Evolutionary conservation across 2,113 vertebrate genomes (phyloP), one percentile per base, ranked within the genome.

Genomic region (Neogobius melanostomus): DNA sequence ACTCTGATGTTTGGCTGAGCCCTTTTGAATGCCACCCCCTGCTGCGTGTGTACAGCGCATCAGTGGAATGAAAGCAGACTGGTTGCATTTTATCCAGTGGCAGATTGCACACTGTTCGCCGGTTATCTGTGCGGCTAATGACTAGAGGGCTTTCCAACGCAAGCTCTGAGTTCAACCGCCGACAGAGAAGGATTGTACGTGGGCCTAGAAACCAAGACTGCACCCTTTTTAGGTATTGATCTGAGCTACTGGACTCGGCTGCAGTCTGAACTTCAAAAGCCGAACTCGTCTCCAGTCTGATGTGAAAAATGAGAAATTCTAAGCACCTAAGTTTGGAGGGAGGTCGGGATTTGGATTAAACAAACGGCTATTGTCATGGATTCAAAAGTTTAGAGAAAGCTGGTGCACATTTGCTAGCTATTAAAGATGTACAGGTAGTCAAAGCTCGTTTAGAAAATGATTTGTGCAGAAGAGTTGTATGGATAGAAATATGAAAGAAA

Each of bases 141-240:
- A 64, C 53, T 36, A n/a, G 57, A 56, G 16, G 36, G 9, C 57
- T 36, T 63, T 47, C 17, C 11, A 52, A 48, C 14, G 16, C 59
- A 21, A 21, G 21, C 21, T 21, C 21, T 14, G 36, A 54, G 48
- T 12, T 36, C 46, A 61, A 66, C 75, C 46, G 28, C 47, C 21
- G 4, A 57, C 46, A 21, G 64, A 59, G 52, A 17, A 66, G 17
- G 57, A 64, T 17, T 64, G 16, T 48, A 36, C 43, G 64, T 12
- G 51, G 45, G 72, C 45, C 47, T 21, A 60, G 47, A 68, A 50
- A 51, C 43, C 8, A 54, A 10, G 53, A 16, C 43, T 47, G 36
- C 5, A 56, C 48, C 68, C 71, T 69, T 79, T 68, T 74, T 66
- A 61, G 63, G 66, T 62, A 74, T 66, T 56, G 51, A 70, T 79